A percentile compares a stretch with the other conserved stretches of the same genome.
phyloP scores from a whole-genome alignment of 1,140 invertebrate species.

The Drosophila lowei region DNA sequence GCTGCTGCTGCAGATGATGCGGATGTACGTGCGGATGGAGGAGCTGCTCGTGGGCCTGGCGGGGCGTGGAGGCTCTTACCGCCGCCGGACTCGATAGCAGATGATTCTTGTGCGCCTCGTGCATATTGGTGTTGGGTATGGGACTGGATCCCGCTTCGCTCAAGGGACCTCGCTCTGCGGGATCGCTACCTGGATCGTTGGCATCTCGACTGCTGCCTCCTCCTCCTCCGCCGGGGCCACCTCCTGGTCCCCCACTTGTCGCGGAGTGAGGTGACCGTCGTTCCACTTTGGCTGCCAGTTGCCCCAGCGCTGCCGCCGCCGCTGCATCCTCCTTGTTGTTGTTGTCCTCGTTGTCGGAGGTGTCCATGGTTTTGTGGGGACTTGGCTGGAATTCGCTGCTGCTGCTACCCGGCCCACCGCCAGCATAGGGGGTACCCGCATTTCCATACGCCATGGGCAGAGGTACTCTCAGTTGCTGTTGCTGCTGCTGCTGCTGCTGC shows the following conservation, averaged over 20 bases:
- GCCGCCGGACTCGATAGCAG: constrained; percentile 51
- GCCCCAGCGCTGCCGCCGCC: constrained; percentile 54
- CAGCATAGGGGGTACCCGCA: constrained; percentile 10
- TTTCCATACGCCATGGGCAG: constrained; percentile 59
- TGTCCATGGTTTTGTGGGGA: constrained; percentile 78
- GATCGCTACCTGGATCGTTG: constrained; percentile 30
- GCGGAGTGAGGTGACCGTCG: constrained; percentile 48
- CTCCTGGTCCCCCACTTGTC: constrained; percentile 25
- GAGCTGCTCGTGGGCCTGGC: constrained; percentile 66
- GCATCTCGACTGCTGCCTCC: constrained; percentile 33
- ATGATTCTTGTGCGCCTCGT: constrained; percentile 78
- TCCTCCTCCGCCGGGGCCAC: constrained; percentile 16
- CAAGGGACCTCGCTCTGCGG: constrained; percentile 8
- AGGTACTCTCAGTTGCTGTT: constrained; percentile 64
- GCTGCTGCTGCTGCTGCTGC: constrained; percentile 42
- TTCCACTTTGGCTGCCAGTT: constrained; percentile 68
- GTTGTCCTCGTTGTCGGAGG: constrained; percentile 77
- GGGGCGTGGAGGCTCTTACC: constrained; percentile 47
- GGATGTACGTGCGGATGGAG: constrained; percentile 46
- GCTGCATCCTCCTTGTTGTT: constrained; percentile 66
- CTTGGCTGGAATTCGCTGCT: constrained; percentile 74
- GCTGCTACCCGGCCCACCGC: constrained; percentile 65
- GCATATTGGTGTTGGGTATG: constrained; percentile 78
- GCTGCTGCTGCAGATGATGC: constrained; percentile 37
- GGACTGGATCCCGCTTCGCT: constrained; percentile 79